Conservation (phyloP, 2,888 invertebrate species). For the Nesidiocoris tenuis region DNA sequence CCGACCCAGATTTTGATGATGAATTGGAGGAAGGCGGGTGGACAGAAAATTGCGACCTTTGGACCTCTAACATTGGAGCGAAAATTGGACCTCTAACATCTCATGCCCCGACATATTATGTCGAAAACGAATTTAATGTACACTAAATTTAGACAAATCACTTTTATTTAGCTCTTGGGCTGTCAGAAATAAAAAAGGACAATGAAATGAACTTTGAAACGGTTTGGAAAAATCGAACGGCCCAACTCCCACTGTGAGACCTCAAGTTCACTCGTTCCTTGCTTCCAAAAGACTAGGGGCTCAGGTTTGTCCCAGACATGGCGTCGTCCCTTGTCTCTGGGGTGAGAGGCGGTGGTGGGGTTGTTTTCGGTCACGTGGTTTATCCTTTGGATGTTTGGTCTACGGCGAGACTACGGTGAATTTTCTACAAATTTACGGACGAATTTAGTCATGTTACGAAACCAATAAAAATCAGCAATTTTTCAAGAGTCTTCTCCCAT, state of each 20-base stretch:
- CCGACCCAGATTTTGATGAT: not conserved
- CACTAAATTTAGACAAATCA: too few relatives aligned
- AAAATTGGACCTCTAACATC: too few relatives aligned
- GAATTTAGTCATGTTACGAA: slow-evolving; percentile 7
- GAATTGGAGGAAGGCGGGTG: not conserved
- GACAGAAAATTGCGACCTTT: not conserved
- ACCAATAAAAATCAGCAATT: slow-evolving; percentile 15
- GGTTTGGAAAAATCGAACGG: not conserved
- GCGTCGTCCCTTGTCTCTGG: not conserved
- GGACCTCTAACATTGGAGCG: too few relatives aligned
- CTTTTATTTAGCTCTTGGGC: too few relatives aligned
- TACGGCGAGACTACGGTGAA: too few relatives aligned
- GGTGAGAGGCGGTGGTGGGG: not conserved
- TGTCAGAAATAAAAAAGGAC: too few relatives aligned
- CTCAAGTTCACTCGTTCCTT: not conserved
- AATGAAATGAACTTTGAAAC: not conserved
- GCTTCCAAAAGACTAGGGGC: not conserved
- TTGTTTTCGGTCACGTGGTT: too few relatives aligned
- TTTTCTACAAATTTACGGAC: slow-evolving; percentile 6
- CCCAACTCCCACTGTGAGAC: not conserved
- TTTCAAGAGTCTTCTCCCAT: slow-evolving; percentile 13
- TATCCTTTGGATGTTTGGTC: too few relatives aligned
- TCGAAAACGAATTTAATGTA: too few relatives aligned
- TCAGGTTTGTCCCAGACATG: not conserved
- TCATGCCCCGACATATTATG: not conserved